These are phyloP conservation scores for Hydra vulgaris DNA, from an alignment of 30 jellyfish, hydroid and myxozoan species.

Conservation along the genomic window DNA sequence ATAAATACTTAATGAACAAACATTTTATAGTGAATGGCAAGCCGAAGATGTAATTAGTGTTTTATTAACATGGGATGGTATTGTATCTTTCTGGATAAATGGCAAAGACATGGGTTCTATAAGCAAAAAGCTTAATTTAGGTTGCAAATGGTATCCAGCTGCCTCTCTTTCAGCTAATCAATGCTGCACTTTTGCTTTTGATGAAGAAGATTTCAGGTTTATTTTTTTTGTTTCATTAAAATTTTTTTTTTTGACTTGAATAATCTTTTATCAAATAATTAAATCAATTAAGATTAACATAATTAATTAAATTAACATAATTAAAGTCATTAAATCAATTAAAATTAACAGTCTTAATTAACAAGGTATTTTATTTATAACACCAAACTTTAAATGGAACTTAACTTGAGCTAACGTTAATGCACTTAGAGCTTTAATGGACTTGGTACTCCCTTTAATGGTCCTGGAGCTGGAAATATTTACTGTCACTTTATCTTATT, in stretches of 20 bases:
- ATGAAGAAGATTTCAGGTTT: conserved; percentile 33
- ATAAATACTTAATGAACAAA: no score
- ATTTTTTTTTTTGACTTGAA: background rate
- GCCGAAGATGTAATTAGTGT: conserved; percentile 68
- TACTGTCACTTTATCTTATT: no score
- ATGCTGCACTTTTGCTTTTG: conserved; percentile 49
- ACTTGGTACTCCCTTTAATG: no score
- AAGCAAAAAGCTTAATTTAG: conserved; percentile 34
- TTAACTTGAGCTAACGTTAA: no score
- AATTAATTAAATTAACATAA: no score
- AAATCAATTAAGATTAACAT: no score
- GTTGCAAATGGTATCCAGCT: conserved; percentile 66
- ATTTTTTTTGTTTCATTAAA: background rate
- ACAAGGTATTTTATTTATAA: no score
- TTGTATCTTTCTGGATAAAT: conserved; percentile 64
- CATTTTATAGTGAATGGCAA: conserved; percentile 57
- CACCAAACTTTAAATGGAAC: no score
- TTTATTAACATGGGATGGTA: conserved; percentile 67
- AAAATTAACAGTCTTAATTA: no score
- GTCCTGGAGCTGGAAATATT: no score
- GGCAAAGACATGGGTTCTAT: conserved; percentile 84
- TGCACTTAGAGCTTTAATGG: no score
- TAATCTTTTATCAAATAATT: background rate
- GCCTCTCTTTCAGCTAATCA: conserved; percentile 57
- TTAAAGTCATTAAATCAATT: no score